Conservation (phyloP, 2,113 vertebrate species). For the Cranoglanis bouderius region DNA sequence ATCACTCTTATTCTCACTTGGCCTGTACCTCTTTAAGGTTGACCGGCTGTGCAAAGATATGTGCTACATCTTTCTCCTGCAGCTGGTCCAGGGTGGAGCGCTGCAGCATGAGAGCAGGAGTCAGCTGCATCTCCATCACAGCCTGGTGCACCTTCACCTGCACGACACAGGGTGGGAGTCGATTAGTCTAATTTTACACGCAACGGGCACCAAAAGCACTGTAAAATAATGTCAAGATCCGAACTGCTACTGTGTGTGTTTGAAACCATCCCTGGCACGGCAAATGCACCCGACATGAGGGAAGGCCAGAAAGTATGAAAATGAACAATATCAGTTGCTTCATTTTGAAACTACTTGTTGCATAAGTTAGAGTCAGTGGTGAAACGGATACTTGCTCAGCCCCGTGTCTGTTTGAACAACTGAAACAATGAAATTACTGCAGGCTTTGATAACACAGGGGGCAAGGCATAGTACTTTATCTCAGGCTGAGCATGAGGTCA, state of each 20-base stretch:
- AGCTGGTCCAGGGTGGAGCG: slow-evolving; percentile 91
- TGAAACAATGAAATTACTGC: not conserved
- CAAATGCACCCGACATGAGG: not conserved
- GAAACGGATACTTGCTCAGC: not conserved
- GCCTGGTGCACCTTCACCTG: slow-evolving; percentile 93
- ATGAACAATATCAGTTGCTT: not conserved
- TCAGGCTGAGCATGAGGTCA: not conserved
- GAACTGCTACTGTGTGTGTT: not conserved
- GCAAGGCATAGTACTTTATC: not conserved
- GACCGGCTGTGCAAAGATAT: slow-evolving; percentile 92
- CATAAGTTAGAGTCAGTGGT: not conserved
- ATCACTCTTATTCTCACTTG: not conserved
- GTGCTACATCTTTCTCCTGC: slow-evolving; percentile 91
- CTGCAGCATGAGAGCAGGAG: slow-evolving; percentile 86
- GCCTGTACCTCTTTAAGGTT: slow-evolving; percentile 84
- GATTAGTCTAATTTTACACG: not conserved
- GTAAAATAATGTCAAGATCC: not conserved
- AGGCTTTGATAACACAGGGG: not conserved
- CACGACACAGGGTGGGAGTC: not conserved
- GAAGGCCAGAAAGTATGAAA: not conserved
- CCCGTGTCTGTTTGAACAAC: not conserved
- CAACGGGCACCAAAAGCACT: not conserved
- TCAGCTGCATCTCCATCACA: slow-evolving; percentile 89
- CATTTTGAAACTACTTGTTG: not conserved
- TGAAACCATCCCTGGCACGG: not conserved